These are phyloP conservation scores for Craterocephalus amniculus DNA, from an alignment of 2,797 vertebrate genomes.

Conservation along the genomic window DNA sequence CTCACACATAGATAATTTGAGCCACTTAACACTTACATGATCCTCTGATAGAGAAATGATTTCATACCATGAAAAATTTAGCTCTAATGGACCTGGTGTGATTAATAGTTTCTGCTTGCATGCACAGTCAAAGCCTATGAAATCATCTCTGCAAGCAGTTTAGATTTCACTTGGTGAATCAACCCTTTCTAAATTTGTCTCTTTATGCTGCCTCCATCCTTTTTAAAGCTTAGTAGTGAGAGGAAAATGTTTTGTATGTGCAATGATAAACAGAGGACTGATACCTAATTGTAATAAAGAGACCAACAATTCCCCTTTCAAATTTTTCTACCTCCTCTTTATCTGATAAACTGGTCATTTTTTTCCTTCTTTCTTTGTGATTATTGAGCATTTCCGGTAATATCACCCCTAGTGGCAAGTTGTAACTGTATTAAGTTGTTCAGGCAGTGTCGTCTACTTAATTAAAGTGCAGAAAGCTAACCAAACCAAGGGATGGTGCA, in stretches of 20 bases:
- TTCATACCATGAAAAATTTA: conserved; percentile 55
- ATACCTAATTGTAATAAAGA: neutral
- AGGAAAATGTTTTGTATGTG: neutral
- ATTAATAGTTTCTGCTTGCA: conserved; percentile 50
- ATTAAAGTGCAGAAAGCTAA: no score
- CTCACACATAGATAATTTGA: neutral
- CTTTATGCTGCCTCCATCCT: neutral
- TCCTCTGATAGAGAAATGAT: neutral
- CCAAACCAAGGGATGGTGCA: no score
- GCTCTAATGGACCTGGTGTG: conserved; percentile 34
- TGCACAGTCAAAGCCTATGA: conserved; percentile 35
- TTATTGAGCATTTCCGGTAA: no score
- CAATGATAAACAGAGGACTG: neutral
- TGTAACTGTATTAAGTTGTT: no score
- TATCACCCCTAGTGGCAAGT: no score
- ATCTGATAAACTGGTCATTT: neutral
- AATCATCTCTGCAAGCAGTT: conserved; percentile 38
- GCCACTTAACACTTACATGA: neutral
- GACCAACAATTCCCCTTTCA: neutral
- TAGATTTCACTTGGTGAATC: conserved; percentile 10
- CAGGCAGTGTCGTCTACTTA: no score
- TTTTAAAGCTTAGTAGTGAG: neutral
- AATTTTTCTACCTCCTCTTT: neutral
- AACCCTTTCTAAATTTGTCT: conserved; percentile 3
- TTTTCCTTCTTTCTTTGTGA: no score